phyloP scores from a whole-genome alignment of 2,113 vertebrate species.

The Monarcha castaneiventris region DNA sequence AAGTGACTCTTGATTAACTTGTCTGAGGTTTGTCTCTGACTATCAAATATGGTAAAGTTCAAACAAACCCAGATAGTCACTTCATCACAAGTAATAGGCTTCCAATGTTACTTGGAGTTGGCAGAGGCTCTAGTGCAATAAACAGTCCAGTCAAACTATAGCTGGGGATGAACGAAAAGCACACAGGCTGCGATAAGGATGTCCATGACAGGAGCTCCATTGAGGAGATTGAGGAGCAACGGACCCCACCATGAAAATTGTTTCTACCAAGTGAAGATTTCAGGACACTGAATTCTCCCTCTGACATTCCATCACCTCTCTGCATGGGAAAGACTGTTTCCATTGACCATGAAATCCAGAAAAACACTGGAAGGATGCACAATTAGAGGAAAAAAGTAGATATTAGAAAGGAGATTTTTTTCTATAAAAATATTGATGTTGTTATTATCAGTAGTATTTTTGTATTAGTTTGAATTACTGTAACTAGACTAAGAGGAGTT shows the following conservation, averaged over 20 bases:
- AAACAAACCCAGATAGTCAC: background rate
- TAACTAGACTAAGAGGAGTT: background rate
- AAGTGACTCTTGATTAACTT: background rate
- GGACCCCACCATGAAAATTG: fast-evolving
- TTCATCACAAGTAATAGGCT: background rate
- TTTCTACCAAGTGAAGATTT: background rate
- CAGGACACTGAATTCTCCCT: background rate
- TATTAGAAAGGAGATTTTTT: background rate
- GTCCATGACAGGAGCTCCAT: background rate
- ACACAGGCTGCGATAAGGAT: background rate
- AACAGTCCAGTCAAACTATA: background rate
- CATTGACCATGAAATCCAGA: background rate
- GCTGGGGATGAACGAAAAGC: background rate
- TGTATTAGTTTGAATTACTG: background rate
- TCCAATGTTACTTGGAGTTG: background rate
- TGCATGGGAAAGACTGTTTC: background rate
- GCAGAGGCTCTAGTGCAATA: background rate
- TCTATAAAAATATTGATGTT: background rate
- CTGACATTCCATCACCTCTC: background rate
- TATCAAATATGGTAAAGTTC: background rate
- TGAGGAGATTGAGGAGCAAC: background rate
- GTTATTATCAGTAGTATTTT: background rate
- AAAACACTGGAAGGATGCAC: background rate
- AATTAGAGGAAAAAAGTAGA: background rate
- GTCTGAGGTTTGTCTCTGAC: background rate